These are phyloP conservation scores for Beroe forskalii DNA, from an alignment of 37 sponge, comb jelly and placozoan genomes.

Conservation along the genomic window DNA sequence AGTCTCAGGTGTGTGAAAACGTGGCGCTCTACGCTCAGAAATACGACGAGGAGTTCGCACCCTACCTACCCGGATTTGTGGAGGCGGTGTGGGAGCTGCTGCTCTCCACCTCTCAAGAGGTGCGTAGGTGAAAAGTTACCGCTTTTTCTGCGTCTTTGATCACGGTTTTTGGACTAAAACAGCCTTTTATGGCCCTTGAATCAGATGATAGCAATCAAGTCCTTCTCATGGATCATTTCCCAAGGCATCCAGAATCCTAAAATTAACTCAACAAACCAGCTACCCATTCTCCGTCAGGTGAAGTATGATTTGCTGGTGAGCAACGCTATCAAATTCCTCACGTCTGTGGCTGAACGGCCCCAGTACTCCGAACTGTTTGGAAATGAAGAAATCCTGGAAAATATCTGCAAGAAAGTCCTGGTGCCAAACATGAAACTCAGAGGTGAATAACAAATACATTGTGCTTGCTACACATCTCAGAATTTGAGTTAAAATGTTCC, in stretches of 20 bases:
- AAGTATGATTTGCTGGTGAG: slow-evolving; percentile 74
- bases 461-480: no score
- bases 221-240: neutral
- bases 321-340: slow-evolving; percentile 94
- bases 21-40: slow-evolving; percentile 96
- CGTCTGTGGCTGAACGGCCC: slow-evolving; percentile 86
- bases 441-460: slow-evolving; percentile 57
- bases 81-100: slow-evolving; percentile 86
- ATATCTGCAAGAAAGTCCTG: slow-evolving; percentile 89
- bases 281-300: slow-evolving; percentile 2
- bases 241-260: no score
- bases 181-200: no score
- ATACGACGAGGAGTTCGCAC: slow-evolving; percentile 92
- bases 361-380: slow-evolving; percentile 87
- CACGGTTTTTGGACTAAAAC: no score
- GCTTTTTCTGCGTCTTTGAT: no score
- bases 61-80: slow-evolving; percentile 85
- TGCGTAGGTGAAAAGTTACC: slow-evolving; percentile 95
- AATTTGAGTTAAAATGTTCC: no score
- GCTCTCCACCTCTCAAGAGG: slow-evolving; percentile 79
- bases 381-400: slow-evolving; percentile 74
- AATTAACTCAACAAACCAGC: no score
- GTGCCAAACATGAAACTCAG: slow-evolving; percentile 69
- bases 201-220: no score
- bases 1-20: slow-evolving; percentile 90